Evolutionary conservation across 2,797 vertebrate genomes (phyloP), one percentile per base, ranked within the genome.

Genomic region (Gymnocypris eckloni): DNA sequence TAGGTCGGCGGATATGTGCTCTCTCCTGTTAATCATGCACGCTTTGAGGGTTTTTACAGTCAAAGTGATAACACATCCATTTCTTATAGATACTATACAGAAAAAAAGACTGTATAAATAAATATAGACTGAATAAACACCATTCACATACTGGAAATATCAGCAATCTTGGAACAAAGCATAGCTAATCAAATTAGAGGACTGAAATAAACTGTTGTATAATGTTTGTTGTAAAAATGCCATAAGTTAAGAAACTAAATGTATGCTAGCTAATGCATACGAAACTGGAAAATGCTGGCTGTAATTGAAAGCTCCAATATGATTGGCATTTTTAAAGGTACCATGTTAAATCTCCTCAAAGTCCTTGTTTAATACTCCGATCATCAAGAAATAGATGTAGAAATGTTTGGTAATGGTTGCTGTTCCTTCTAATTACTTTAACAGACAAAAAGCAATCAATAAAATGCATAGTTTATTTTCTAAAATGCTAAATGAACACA

Each of bases 1-100:
- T 72, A 22, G 25, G 28, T 56, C 33, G 37, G 33, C 16, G 61
- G 79, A 81, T 76, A 67, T 75, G 71, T 22, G 59, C 59, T 81
- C 45, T 33, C 64, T 43, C 39, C 37, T 33, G 79, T 81, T 81
- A 54, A 81, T 75, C 20, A 66, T 75, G 70, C 33, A 85, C 4
- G 0, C 18, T 61, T 6, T 18, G 43, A 81, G 64, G 28, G 25
- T 81, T 28, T 52, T 81, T 69, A 67, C 45, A 77, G 72, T 67
- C 73, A 37, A 43, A 78, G 64, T 56, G 48, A 70, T 84, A 70
- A 22, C 73, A 28, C 61, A 43, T 4, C 45, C 37, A 56, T 69
- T 28, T 28, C 50, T 78, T 70, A 22, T 28, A 41, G 22, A 67
- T 25, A 50, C 25, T 39, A 15, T 52, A 52, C 50, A 39, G 64